Evolutionary conservation across 2,113 vertebrate species (phyloP).

Genomic region (Chiloscyllium plagiosum): DNA sequence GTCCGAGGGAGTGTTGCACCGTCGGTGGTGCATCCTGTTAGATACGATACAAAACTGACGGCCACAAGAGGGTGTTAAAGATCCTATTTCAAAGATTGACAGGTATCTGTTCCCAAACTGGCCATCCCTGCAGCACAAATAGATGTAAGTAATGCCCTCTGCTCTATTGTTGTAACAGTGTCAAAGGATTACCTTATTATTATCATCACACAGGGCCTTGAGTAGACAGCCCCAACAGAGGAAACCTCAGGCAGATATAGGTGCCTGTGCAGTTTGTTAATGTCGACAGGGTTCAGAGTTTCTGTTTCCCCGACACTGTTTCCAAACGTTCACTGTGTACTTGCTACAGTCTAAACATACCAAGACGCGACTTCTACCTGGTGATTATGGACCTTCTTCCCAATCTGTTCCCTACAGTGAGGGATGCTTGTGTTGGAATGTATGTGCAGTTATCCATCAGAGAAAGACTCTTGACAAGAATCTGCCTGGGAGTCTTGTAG

Average conservation of each 20-base stretch:
- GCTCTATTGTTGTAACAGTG: too few relatives aligned
- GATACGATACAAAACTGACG: not conserved
- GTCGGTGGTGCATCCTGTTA: not conserved
- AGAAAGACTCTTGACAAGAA: too few relatives aligned
- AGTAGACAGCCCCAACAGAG: not conserved
- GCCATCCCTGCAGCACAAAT: too few relatives aligned
- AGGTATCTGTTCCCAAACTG: too few relatives aligned
- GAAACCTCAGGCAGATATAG: not conserved
- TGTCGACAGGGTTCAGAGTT: not conserved
- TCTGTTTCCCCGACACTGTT: not conserved
- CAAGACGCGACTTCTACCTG: not conserved
- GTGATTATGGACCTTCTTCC: not conserved
- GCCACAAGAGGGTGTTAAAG: not conserved
- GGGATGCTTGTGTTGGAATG: not conserved
- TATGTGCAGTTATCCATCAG: too few relatives aligned
- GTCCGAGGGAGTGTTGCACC: not conserved
- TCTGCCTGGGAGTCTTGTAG: too few relatives aligned
- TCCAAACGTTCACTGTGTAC: not conserved
- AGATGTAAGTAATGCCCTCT: too few relatives aligned
- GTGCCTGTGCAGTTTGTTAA: not conserved
- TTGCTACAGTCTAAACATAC: not conserved
- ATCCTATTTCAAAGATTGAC: not conserved
- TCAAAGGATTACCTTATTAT: not conserved
- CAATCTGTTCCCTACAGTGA: not conserved
- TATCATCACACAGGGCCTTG: not conserved